Conservation (phyloP, 2,888 invertebrate genomes). For the Monochamus alternatus region DNA sequence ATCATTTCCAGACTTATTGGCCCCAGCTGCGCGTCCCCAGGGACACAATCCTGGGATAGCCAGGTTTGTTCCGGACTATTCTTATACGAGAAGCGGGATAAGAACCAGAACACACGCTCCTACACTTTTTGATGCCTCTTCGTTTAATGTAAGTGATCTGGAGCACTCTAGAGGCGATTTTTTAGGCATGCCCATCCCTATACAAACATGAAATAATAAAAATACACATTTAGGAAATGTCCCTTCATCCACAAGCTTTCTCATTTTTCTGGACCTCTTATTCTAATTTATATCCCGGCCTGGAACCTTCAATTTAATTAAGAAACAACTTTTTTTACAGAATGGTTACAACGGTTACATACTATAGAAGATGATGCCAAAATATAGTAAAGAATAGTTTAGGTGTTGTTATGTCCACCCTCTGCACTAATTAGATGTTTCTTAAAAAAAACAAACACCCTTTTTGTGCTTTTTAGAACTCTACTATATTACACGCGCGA, state of each 20-base stretch:
- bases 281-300: no score
- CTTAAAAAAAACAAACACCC: constrained; percentile 16
- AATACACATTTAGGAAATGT: no score
- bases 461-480: not conserved
- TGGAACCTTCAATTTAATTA: no score
- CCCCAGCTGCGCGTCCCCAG: constrained; percentile 64
- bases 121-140: constrained; percentile 63
- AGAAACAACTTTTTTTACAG: constrained; percentile 46
- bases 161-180: no score
- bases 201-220: no score
- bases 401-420: constrained; percentile 46
- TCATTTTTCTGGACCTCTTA: no score
- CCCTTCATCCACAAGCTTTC: no score
- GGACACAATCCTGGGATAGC: constrained; percentile 44
- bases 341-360: constrained; percentile 54
- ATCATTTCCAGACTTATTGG: constrained; percentile 69
- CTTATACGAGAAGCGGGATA: constrained; percentile 61
- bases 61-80: constrained; percentile 63
- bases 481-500: not conserved
- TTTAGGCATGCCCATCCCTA: no score
- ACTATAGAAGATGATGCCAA: constrained; percentile 48
- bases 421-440: constrained; percentile 42
- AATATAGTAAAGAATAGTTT: constrained; percentile 45
- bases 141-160: constrained; percentile 62
- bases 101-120: constrained; percentile 61